Evolutionary conservation across 2,797 vertebrate species (phyloP).

Genomic region (Alouatta caraya): DNA sequence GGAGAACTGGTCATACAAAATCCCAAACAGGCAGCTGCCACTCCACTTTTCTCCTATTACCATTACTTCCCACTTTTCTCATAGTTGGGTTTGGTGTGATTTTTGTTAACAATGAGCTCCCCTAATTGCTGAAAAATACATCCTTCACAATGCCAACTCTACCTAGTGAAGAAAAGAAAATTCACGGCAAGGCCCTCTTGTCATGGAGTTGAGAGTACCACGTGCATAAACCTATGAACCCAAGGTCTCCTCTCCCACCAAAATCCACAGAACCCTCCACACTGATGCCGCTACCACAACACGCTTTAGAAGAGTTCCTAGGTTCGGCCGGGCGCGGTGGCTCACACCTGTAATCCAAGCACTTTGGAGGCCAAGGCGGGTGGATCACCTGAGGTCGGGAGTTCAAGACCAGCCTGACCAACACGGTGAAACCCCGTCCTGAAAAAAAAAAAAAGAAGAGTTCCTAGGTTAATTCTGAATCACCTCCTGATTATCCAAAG

Average conservation of each 20-base stretch:
- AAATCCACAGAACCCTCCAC: background rate
- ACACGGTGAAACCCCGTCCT: too few relatives aligned
- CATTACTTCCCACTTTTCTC: too few relatives aligned
- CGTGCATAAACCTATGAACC: rapidly evolving
- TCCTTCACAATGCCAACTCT: background rate
- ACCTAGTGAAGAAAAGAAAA: background rate
- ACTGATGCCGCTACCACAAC: rapidly evolving
- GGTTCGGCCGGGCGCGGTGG: background rate
- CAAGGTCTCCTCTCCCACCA: background rate
- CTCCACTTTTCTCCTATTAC: background rate
- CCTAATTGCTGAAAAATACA: background rate
- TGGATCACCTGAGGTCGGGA: too few relatives aligned
- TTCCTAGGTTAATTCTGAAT: background rate
- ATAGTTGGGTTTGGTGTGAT: background rate
- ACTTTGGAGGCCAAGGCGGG: too few relatives aligned
- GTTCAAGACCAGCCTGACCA: too few relatives aligned
- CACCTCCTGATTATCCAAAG: background rate
- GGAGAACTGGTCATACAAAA: background rate
- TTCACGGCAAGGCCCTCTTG: background rate
- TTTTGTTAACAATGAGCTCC: background rate
- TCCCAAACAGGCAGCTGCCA: background rate
- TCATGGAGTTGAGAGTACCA: background rate
- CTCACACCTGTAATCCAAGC: too few relatives aligned
- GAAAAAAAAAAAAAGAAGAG: background rate
- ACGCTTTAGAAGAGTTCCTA: background rate